A percentile compares a stretch with the other conserved stretches of the same genome.
These are phyloP conservation scores for Ypsolopha sequella DNA, from an alignment of 2,888 invertebrate genomes.

Conservation along the genomic window DNA sequence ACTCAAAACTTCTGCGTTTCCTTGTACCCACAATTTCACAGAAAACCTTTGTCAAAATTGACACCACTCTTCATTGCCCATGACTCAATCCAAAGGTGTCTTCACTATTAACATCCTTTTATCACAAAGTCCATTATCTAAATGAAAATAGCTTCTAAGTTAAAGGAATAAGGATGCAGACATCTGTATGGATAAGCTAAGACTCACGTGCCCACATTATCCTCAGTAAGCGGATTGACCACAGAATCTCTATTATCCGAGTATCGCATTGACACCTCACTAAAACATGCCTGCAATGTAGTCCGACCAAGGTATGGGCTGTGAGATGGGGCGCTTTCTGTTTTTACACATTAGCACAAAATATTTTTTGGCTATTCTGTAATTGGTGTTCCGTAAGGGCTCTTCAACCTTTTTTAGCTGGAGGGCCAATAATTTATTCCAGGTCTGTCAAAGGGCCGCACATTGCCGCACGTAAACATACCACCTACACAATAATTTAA, in stretches of 20 bases:
- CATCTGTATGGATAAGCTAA: neutral
- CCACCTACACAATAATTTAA: too few relatives aligned
- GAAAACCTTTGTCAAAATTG: neutral
- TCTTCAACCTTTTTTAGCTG: neutral
- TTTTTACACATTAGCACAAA: neutral
- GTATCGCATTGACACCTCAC: constrained; percentile 21
- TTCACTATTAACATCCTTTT: too few relatives aligned
- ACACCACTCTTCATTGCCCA: constrained; percentile 10
- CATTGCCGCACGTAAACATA: too few relatives aligned
- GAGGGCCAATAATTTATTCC: too few relatives aligned
- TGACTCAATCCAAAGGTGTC: too few relatives aligned
- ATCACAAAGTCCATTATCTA: too few relatives aligned
- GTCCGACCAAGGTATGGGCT: neutral
- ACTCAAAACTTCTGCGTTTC: too few relatives aligned
- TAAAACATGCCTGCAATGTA: neutral
- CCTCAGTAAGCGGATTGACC: constrained; percentile 26
- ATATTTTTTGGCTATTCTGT: neutral
- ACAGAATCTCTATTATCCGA: constrained; percentile 18
- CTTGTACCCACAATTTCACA: neutral
- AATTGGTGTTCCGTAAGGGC: neutral
- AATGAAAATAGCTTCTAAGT: neutral
- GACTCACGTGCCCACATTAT: constrained; percentile 10
- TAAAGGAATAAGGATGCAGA: neutral
- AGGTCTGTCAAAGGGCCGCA: too few relatives aligned
- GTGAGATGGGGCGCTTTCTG: neutral